Evolutionary conservation across 2,888 invertebrate genomes (phyloP), one percentile per base, ranked within the genome.

Genomic region (Oscheius myriophilus): DNA sequence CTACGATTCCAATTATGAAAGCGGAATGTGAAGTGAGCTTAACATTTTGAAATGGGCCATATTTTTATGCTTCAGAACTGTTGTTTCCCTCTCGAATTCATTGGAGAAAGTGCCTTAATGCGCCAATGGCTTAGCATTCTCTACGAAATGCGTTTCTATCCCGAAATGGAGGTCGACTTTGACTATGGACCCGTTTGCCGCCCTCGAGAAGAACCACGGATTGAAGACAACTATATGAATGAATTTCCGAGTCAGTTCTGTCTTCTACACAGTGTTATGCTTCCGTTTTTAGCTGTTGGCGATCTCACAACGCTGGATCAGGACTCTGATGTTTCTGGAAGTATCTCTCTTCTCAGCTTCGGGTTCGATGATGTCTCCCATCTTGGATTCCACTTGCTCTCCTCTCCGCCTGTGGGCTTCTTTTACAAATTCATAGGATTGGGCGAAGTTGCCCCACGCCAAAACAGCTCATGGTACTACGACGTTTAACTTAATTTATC

Each of bases 171-270:
- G 71, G 52, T 71, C n/a, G 46, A n/a, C n/a, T 82, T 78, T 58
- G 72, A 70, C 16, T 72, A 67, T 25, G 82, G 83, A 0, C 84
- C 84, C 1, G 67, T 84, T n/a, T 84, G 84, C 51, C 69, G 72
- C 65, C 14, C 61, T 1, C 54, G 63, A 0, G 78, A 77, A 16
- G 65, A 69, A 11, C 80, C 80, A 1, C 55, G 64, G 14, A 71
- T 75, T n/a, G 73, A 80, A 25, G 78, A 80, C 45, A 59, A 71
- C 54, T 80, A 75, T 62, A 72, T 67, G 43, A 75, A 72, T 57
- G 70, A 64, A 21, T 67, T 72, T 23, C 80, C 80, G 21, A 71
- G 71, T 70, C 25, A 59, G 67, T 18, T 16, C 1, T 23, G 6
- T 52, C 18, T 18, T 6, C 18, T 23, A 18, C 3, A 25, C 23